These are phyloP conservation scores for Emydura subglobosa DNA, from an alignment of 2,113 vertebrate genomes.

Conservation along the genomic window DNA sequence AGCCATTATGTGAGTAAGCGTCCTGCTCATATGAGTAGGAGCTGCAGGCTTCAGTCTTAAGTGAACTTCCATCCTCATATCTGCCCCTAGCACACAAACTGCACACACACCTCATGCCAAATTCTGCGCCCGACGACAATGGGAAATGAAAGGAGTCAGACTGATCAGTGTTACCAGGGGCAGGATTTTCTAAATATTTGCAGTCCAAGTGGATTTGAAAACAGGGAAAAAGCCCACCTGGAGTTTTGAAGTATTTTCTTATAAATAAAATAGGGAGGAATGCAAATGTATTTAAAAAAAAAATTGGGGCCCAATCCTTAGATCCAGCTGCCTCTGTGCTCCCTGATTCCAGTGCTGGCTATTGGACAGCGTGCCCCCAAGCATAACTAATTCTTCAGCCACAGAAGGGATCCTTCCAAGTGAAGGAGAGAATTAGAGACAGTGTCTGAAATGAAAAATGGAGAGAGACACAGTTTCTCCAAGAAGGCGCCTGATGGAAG, in stretches of 20 bases:
- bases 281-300: background rate
- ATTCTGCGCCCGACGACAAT: background rate
- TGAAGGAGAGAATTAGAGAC: background rate
- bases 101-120: background rate
- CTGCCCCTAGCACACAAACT: background rate
- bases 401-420: background rate
- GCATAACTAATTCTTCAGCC: background rate
- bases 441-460: background rate
- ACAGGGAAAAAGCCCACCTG: background rate
- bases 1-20: too few relatives aligned
- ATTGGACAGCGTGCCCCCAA: background rate
- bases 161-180: background rate
- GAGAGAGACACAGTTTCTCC: background rate
- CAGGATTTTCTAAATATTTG: background rate
- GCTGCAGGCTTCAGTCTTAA: background rate
- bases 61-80: background rate
- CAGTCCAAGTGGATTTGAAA: background rate
- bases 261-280: background rate
- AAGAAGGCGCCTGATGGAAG: background rate
- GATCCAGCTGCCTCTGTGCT: background rate
- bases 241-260: background rate
- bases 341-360: background rate
- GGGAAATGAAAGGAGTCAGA: background rate
- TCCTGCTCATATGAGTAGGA: too few relatives aligned
- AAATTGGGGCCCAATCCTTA: background rate